Conservation (phyloP, 2,888 invertebrate species). For the Blastobasis lacticolella region DNA sequence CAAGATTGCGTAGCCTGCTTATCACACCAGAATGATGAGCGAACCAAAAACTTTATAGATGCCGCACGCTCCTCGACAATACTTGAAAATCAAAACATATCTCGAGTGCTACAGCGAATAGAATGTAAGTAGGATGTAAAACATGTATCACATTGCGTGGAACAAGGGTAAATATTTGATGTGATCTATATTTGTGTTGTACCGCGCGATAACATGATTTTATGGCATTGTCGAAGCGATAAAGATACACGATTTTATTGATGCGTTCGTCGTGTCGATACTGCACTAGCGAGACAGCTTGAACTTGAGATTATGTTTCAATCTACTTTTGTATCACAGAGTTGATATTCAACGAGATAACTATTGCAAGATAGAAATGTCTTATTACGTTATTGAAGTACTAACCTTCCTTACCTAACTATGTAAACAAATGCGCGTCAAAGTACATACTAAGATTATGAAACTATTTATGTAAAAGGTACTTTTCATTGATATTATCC, state of each 20-base stretch:
- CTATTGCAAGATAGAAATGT: no score
- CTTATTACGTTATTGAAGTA: no score
- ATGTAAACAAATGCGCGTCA: no score
- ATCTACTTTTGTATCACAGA: no score
- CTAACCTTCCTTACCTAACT: no score
- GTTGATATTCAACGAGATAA: no score
- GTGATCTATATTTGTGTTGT: conserved; percentile 35
- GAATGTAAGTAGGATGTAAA: conserved; percentile 37
- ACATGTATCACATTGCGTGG: conserved; percentile 40
- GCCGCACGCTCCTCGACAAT: conserved; percentile 15
- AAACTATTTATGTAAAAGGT: no score
- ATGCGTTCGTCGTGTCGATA: no score
- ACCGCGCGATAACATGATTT: conserved; percentile 39
- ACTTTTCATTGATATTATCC: no score
- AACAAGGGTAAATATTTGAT: conserved; percentile 47
- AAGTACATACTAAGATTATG: no score
- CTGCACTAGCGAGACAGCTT: no score
- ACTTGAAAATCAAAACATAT: conserved; percentile 26
- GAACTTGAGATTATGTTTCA: no score
- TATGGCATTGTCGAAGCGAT: conserved; percentile 14
- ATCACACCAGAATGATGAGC: background rate
- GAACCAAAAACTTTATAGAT: conserved; percentile 11
- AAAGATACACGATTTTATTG: background rate
- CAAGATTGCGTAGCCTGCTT: background rate
- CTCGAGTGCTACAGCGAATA: conserved; percentile 18